A percentile compares a stretch with the other conserved stretches of the same genome.
These are phyloP conservation scores for Nemotelus pantherinus DNA, from an alignment of 2,888 invertebrate species.

Conservation along the genomic window DNA sequence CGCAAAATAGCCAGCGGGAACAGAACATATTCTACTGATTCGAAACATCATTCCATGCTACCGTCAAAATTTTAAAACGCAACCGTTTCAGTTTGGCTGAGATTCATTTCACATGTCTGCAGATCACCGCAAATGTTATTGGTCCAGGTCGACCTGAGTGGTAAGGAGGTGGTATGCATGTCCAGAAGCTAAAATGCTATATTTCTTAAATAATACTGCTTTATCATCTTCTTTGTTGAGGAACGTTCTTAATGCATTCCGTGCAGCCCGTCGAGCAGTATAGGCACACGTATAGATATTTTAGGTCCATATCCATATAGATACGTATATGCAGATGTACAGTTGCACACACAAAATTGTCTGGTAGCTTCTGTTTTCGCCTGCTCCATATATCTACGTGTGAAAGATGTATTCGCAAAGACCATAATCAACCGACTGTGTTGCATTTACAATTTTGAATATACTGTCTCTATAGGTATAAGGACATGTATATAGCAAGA, in stretches of 20 bases:
- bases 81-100: neutral
- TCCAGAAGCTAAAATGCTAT: conserved; percentile 32
- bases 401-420: no score
- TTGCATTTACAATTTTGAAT: no score
- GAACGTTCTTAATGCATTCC: conserved; percentile 1
- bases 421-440: no score
- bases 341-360: no score
- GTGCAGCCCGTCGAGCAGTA: no score
- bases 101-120: neutral
- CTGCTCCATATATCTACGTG: no score
- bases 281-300: no score
- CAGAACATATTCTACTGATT: neutral
- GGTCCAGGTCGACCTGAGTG: conserved; percentile 7
- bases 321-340: no score
- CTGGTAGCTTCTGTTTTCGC: no score
- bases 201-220: conserved; percentile 37
- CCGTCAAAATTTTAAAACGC: conserved; percentile 20
- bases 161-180: neutral
- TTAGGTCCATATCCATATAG: no score
- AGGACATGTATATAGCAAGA: neutral
- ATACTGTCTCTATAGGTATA: no score
- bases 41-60: conserved; percentile 29
- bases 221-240: conserved; percentile 38
- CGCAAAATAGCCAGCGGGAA: neutral
- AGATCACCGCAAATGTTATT: no score